Evolutionary conservation across 1,140 invertebrate genomes (phyloP).

Genomic region (Pseudomyrmex gracilis): DNA sequence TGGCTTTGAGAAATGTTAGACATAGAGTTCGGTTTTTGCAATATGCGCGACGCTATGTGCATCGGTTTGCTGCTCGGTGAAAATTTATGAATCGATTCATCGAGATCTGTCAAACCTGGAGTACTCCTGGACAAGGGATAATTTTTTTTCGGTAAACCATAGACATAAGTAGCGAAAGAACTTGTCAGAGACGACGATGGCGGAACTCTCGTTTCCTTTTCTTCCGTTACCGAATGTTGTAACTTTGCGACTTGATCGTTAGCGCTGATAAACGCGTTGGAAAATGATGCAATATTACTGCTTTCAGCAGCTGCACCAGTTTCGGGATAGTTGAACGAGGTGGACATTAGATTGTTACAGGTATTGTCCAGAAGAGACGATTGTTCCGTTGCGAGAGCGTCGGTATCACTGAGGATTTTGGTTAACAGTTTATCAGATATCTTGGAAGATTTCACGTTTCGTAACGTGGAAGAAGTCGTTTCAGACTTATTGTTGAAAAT

Average conservation of each 20-base stretch:
- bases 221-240: slow-evolving; percentile 44
- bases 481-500: slow-evolving; percentile 61
- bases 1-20: slow-evolving; percentile 81
- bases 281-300: slow-evolving; percentile 16
- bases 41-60: slow-evolving; percentile 62
- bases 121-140: slow-evolving; percentile 78
- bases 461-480: slow-evolving; percentile 35
- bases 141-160: slow-evolving; percentile 82
- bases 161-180: slow-evolving; percentile 81
- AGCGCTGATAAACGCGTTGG: slow-evolving; percentile 46
- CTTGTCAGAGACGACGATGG: slow-evolving; percentile 80
- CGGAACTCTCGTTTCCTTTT: slow-evolving; percentile 75
- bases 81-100: slow-evolving; percentile 76
- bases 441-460: slow-evolving; percentile 39
- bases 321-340: slow-evolving; percentile 80
- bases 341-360: slow-evolving; percentile 80
- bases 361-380: slow-evolving; percentile 73
- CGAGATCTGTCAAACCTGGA: slow-evolving; percentile 76
- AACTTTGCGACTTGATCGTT: slow-evolving; percentile 47
- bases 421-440: slow-evolving; percentile 50
- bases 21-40: slow-evolving; percentile 80
- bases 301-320: slow-evolving; percentile 43
- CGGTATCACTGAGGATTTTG: slow-evolving; percentile 37
- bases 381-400: slow-evolving; percentile 40
- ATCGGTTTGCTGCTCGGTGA: slow-evolving; percentile 49